Evolutionary conservation across 2,113 vertebrate species (phyloP).

Genomic region (Atherinomorus stipes): DNA sequence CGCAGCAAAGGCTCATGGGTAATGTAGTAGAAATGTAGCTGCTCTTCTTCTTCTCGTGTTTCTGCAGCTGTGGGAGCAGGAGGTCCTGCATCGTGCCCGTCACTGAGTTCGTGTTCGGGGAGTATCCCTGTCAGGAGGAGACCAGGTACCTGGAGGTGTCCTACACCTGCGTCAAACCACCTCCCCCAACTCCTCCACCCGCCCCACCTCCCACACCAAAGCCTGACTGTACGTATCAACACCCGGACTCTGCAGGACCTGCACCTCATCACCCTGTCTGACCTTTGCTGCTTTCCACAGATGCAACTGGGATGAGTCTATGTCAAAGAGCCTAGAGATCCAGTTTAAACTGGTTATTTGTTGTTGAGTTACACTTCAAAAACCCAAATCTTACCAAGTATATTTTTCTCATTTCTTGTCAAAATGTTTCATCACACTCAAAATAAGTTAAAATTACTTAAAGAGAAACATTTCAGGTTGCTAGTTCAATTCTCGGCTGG

Average conservation of each 20-base stretch:
- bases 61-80: constrained; percentile 48
- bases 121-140: constrained; percentile 68
- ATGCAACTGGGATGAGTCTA: too few relatives aligned
- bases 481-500: too few relatives aligned
- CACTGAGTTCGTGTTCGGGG: constrained; percentile 70
- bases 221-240: constrained; percentile 54
- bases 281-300: neutral
- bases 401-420: too few relatives aligned
- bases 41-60: neutral
- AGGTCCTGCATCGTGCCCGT: constrained; percentile 66
- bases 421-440: too few relatives aligned
- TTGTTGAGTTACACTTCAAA: too few relatives aligned
- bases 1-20: neutral
- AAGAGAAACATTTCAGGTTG: too few relatives aligned
- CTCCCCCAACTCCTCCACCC: constrained; percentile 44
- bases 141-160: constrained; percentile 73
- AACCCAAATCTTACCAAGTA: too few relatives aligned
- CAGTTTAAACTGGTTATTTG: too few relatives aligned
- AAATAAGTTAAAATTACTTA: too few relatives aligned
- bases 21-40: neutral
- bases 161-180: constrained; percentile 46
- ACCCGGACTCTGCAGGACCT: neutral
- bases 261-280: neutral
- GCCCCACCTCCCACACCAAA: constrained; percentile 44
- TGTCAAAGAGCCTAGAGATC: too few relatives aligned